Conservation (phyloP, 1,140 invertebrate species). For the Dolichoris vasculosae region DNA sequence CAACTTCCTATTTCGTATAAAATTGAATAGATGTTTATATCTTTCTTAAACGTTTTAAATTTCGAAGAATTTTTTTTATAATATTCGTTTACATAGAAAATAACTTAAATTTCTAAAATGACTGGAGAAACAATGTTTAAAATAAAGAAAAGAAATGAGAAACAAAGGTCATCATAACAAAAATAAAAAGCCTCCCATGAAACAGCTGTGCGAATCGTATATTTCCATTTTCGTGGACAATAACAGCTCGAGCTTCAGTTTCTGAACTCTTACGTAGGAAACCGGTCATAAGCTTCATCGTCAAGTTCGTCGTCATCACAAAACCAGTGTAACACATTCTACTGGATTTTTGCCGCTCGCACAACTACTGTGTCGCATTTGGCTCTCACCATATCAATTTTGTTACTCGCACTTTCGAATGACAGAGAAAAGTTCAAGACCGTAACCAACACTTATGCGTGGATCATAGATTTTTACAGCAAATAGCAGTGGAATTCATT, state of each 20-base stretch:
- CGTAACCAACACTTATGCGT: neutral
- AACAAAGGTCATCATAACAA: too few relatives aligned
- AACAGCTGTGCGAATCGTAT: neutral
- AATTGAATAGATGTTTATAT: too few relatives aligned
- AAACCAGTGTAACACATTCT: slow-evolving; percentile 56
- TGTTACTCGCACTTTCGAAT: slow-evolving; percentile 68
- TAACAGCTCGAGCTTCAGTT: neutral
- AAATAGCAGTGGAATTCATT: neutral
- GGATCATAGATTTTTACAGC: neutral
- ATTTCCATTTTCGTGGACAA: neutral
- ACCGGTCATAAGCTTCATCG: neutral
- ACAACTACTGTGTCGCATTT: slow-evolving; percentile 57
- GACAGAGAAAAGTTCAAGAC: slow-evolving; percentile 33
- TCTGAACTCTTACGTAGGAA: neutral
- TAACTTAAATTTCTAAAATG: too few relatives aligned
- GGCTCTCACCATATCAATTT: slow-evolving; percentile 60
- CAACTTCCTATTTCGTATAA: too few relatives aligned
- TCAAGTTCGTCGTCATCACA: slow-evolving; percentile 4
- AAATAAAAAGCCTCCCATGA: too few relatives aligned
- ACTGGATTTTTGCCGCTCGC: slow-evolving; percentile 54
- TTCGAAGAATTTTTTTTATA: too few relatives aligned
- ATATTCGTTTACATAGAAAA: too few relatives aligned
- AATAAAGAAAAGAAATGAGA: neutral
- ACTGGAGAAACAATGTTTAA: too few relatives aligned
- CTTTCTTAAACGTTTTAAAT: too few relatives aligned